phyloP scores from a whole-genome alignment of 2,888 invertebrate genomes.

The Corythucha ciliata region DNA sequence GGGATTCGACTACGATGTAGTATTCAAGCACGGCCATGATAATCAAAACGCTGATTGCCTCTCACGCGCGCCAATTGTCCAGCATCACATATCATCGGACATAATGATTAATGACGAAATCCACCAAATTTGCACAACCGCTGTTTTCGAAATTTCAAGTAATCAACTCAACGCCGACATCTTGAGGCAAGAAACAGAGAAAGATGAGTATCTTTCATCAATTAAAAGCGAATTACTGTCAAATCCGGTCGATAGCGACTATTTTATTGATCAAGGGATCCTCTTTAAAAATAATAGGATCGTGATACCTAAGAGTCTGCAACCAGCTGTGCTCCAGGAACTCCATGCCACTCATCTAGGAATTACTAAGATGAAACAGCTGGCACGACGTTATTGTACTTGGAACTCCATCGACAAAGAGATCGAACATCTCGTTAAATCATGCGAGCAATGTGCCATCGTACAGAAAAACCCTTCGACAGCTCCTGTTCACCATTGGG shows the following conservation, averaged over 20 bases:
- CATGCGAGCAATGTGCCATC: neutral
- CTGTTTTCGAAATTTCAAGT: neutral
- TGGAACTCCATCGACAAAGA: conserved; percentile 36
- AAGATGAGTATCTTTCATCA: neutral
- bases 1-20: conserved; percentile 3
- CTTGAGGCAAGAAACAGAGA: neutral
- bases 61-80: conserved; percentile 1
- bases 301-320: neutral
- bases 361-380: conserved; percentile 35
- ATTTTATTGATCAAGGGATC: neutral
- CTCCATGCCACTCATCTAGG: conserved; percentile 17
- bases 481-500: conserved; percentile 6
- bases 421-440: conserved; percentile 30
- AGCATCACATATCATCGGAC: neutral
- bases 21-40: conserved; percentile 7
- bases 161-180: neutral
- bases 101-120: conserved; percentile 2
- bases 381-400: conserved; percentile 35
- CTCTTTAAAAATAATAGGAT: conserved; percentile 1
- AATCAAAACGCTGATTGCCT: conserved; percentile 9
- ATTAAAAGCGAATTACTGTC: neutral
- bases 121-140: neutral
- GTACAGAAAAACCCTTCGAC: conserved; percentile 8
- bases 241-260: neutral
- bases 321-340: neutral